These are phyloP conservation scores for Archips crataeganus DNA, from an alignment of 2,888 invertebrate genomes.

Conservation along the genomic window DNA sequence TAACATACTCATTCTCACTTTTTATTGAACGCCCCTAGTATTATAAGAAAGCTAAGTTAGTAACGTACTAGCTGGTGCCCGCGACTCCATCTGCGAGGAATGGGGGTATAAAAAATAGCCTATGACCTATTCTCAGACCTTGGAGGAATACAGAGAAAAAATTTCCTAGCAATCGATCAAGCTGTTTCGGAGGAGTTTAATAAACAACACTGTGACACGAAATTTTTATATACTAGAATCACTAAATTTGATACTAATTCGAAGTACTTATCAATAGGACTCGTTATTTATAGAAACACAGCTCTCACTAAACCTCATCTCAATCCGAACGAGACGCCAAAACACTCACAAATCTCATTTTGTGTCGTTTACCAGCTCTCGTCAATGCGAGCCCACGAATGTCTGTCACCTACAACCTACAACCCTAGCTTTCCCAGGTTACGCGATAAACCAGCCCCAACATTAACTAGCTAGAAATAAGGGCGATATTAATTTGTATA, in stretches of 20 bases:
- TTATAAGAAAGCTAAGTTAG: too few relatives aligned
- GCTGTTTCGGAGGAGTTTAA: too few relatives aligned
- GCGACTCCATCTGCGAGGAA: too few relatives aligned
- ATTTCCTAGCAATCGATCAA: too few relatives aligned
- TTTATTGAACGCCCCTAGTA: too few relatives aligned
- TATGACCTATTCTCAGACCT: too few relatives aligned
- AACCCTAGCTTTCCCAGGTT: constrained; percentile 48
- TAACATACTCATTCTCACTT: too few relatives aligned
- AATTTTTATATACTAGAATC: too few relatives aligned
- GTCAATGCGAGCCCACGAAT: constrained; percentile 63
- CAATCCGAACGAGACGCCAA: constrained; percentile 11
- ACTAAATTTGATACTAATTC: not conserved
- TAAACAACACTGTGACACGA: too few relatives aligned
- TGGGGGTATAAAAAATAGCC: too few relatives aligned
- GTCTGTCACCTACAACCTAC: constrained; percentile 57
- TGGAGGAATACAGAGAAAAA: too few relatives aligned
- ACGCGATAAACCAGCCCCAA: constrained; percentile 38
- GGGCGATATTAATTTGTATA: constrained; percentile 58
- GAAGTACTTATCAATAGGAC: not conserved
- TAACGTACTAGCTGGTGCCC: too few relatives aligned
- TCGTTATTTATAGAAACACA: not conserved
- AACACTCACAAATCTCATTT: constrained; percentile 21
- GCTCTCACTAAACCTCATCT: constrained; percentile 13
- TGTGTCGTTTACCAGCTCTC: constrained; percentile 60
- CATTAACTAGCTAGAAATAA: constrained; percentile 55